Percentiles rank a stretch among this genome's conserved stretches.
These are phyloP conservation scores for Thymallus thymallus DNA, from an alignment of 2,113 vertebrate species.

Conservation along the genomic window DNA sequence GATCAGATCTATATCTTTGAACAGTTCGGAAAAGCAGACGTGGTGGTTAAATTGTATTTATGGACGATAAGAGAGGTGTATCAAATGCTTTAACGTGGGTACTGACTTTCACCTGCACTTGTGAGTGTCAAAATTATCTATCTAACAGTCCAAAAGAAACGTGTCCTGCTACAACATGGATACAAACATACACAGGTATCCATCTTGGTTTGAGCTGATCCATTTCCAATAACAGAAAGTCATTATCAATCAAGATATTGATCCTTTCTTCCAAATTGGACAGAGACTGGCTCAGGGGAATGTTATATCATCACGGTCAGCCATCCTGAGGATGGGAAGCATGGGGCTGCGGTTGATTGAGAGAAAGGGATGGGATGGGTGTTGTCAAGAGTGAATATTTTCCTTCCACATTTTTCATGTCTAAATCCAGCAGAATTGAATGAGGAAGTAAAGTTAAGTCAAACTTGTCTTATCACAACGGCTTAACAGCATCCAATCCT, in stretches of 20 bases:
- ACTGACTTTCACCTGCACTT: too few species aligned
- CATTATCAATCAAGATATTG: neutral
- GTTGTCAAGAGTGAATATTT: too few species aligned
- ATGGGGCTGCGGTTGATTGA: too few species aligned
- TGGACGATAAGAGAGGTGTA: neutral
- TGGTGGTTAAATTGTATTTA: neutral
- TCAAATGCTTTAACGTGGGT: neutral
- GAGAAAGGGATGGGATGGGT: too few species aligned
- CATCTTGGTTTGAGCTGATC: neutral
- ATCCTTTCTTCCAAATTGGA: neutral
- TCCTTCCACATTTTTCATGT: too few species aligned
- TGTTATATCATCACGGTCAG: neutral
- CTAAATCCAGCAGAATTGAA: neutral
- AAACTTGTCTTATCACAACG: neutral
- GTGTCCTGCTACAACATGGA: too few species aligned
- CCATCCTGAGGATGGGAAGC: neutral
- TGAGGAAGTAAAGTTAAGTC: neutral
- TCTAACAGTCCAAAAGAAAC: too few species aligned
- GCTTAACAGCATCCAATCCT: neutral
- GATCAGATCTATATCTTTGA: neutral
- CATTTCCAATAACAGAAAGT: neutral
- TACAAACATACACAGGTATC: too few species aligned
- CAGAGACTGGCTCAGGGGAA: neutral
- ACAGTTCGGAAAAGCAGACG: neutral
- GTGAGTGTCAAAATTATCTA: too few species aligned